Percentiles rank a stretch among this genome's conserved stretches.
These are phyloP conservation scores for Orchesella cincta DNA, from an alignment of 1,140 invertebrate species.

Conservation along the genomic window DNA sequence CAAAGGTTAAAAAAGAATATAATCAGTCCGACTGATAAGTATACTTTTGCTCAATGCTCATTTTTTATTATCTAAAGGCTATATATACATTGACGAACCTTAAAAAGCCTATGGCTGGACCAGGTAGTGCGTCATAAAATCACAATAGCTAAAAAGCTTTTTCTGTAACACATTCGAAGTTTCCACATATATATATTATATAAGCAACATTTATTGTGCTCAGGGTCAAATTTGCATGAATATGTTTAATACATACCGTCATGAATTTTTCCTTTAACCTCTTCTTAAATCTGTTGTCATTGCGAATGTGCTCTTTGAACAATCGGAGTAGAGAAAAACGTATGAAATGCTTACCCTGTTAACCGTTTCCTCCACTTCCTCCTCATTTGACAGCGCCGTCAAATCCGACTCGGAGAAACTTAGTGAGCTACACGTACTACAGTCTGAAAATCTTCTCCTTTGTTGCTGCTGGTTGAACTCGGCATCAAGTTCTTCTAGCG, in stretches of 20 bases:
- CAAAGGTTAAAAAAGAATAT: too few relatives aligned
- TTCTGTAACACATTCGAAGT: too few relatives aligned
- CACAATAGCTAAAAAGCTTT: too few relatives aligned
- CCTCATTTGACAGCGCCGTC: slow-evolving; percentile 26
- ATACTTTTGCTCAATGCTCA: too few relatives aligned
- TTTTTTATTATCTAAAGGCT: too few relatives aligned
- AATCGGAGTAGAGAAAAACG: background rate
- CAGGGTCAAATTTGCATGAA: too few relatives aligned
- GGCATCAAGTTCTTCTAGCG: slow-evolving; percentile 48
- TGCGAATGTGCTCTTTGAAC: background rate
- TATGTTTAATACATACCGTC: background rate
- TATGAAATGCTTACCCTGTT: slow-evolving; percentile 32
- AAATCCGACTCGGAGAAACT: slow-evolving; percentile 45
- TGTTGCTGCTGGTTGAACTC: slow-evolving; percentile 34
- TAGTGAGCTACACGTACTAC: slow-evolving; percentile 47
- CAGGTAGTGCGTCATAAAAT: too few relatives aligned
- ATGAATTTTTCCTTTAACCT: background rate
- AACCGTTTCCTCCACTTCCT: slow-evolving; percentile 38
- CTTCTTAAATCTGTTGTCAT: background rate
- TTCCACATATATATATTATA: too few relatives aligned
- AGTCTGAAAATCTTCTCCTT: slow-evolving; percentile 45
- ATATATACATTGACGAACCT: too few relatives aligned
- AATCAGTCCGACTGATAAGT: too few relatives aligned
- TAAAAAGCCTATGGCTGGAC: too few relatives aligned
- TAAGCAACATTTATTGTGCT: background rate